phyloP scores from a whole-genome alignment of 2,888 invertebrate genomes.

The Lithophane socia region DNA sequence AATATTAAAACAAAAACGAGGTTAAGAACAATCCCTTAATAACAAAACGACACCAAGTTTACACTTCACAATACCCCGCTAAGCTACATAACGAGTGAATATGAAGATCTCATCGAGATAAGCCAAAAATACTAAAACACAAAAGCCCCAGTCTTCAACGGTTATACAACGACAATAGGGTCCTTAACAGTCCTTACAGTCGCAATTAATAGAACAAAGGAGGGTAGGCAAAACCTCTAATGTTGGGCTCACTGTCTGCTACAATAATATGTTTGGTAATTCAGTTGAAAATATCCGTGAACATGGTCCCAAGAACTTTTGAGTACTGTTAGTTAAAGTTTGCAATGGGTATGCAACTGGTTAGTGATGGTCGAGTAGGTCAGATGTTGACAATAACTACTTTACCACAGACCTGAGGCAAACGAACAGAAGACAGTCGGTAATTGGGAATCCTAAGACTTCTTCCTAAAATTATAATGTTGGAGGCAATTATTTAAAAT shows the following conservation, averaged over 20 bases:
- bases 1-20: not conserved
- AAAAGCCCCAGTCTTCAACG: conserved; percentile 68
- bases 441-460: not conserved
- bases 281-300: conserved; percentile 60
- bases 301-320: conserved; percentile 40
- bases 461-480: not conserved
- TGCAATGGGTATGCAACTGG: conserved; percentile 45
- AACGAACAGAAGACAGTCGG: too few relatives aligned
- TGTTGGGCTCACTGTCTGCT: conserved; percentile 66
- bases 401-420: not conserved
- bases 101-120: conserved; percentile 65
- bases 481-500: not conserved
- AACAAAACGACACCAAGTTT: conserved; percentile 31
- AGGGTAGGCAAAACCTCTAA: conserved; percentile 74
- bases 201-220: conserved; percentile 81
- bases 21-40: conserved; percentile 13
- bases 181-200: conserved; percentile 71
- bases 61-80: conserved; percentile 30
- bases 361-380: conserved; percentile 33
- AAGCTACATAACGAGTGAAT: conserved; percentile 40
- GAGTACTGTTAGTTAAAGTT: conserved; percentile 43
- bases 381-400: too few relatives aligned
- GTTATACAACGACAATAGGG: conserved; percentile 54
- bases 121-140: conserved; percentile 66
- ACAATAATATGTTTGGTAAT: conserved; percentile 75